Base-by-base conservation (phyloP, 1,140 invertebrate genomes). In the Melitaea cinxia region DNA sequence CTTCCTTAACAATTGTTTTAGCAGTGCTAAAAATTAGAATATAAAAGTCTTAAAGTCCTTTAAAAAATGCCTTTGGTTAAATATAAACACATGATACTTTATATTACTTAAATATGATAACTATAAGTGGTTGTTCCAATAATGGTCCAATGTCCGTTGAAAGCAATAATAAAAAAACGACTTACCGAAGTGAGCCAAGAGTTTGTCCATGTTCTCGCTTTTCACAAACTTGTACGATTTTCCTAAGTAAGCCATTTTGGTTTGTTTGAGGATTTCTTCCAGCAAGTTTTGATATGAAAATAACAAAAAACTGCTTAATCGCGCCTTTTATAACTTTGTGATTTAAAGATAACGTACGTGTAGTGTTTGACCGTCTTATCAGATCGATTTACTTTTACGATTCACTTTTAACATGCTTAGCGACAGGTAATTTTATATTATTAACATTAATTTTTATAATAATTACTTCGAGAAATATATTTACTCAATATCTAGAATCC, bases 121-220 rank as follows among this genome's bases (percentile, higher is more conserved):
- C n/a, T n/a, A n/a, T n/a, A n/a, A n/a, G n/a, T n/a, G n/a, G n/a
- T n/a, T n/a, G n/a, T n/a, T n/a, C n/a, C n/a, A n/a, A n/a, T n/a
- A n/a, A n/a, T n/a, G n/a, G n/a, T n/a, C 7, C 6, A 7, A 33
- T 1, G 1, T 33, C 9, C 30, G 1, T 4, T 33, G 30, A 33
- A 9, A 33, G 9, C 12, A 7, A 9, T n/a, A n/a, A 33, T 1
- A 26, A 26, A 3, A 42, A 42, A 42, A 17, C 7, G 14, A 71
- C 74, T 68, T 49, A 80, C 77, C 65, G 15, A 80, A 60, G 50
- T 68, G 23, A 1, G 67, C 59, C 4, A 81, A 12, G 39, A 79
- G 75, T 10, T 54, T 70, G 0, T 76, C 70, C 45, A 75, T 80
- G 30, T 82, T 77, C 52, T 77, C 74, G 35, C 71, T 57, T 23